Base-by-base conservation (phyloP, 2,888 invertebrate species). In the Anorthoa munda region DNA sequence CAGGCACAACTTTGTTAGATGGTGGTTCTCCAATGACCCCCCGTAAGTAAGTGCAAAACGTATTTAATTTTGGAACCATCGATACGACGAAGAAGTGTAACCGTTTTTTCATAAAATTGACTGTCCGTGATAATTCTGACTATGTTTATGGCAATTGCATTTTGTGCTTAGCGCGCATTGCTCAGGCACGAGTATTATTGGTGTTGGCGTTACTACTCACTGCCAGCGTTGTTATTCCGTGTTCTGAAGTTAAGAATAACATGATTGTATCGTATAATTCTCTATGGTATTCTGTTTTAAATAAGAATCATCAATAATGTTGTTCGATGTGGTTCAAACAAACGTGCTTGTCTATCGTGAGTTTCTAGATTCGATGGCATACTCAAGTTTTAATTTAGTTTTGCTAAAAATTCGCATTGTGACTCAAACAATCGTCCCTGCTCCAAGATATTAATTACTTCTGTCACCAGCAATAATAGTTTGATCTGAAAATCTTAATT, bases 381-480 rank as follows among this genome's bases (percentile, higher is more conserved):
- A 21, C 11, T 46, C 3, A 26, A 55, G 31, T 55, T 23, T 46
- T 12, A 17, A 46, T 66, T 48, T 23, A 13, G 11, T 53, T 70
- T 74, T 21, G n/a, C 18, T 4, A 26, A 74, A 39, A 50, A 15
- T 45, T 61, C 11, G 39, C 3, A 53, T 21, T 39, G 7, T 53
- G 31, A 13, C 1, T 26, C 13, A 45, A 74, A 61, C 17, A n/a
- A 13, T 23, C 9, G 9, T 39, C 17, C n/a, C 3, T 48, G 11
- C 15, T 50, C 1, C 3, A 23, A 21, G 18, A 46, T 64, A 65
- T 72, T 51, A 64, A 72, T 72, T 21, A 31, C 26, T 31, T 72
- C 50, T 72, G 26, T 46, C 72, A 72, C 26, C 26, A 26, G 45
- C 50, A 63, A 13, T 64, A 26, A 26, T 18, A 18, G 4, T 15